These are phyloP conservation scores for Cryptus armator DNA, from an alignment of 2,888 invertebrate genomes.

Conservation along the genomic window DNA sequence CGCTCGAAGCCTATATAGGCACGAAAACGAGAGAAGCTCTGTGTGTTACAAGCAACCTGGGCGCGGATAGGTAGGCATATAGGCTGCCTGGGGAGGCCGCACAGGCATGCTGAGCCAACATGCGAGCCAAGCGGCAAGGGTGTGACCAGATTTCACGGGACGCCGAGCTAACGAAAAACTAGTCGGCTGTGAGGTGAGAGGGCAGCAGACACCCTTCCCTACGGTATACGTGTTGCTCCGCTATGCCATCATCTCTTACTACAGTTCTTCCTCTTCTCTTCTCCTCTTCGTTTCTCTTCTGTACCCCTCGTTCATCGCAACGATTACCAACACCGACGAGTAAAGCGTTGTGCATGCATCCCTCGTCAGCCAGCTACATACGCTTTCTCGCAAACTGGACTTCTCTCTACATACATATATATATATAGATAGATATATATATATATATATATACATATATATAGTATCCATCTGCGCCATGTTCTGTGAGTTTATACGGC, in stretches of 20 bases:
- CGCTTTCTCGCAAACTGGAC: conserved; percentile 53
- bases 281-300: conserved; percentile 57
- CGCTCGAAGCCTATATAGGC: conserved; percentile 42
- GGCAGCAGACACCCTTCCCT: conserved; percentile 73
- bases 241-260: conserved; percentile 42
- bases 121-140: conserved; percentile 69
- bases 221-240: conserved; percentile 7
- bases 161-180: conserved; percentile 84
- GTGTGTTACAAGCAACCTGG: not conserved
- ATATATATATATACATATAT: too few relatives aligned
- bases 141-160: conserved; percentile 83
- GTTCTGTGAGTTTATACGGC: conserved; percentile 39
- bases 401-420: conserved; percentile 30
- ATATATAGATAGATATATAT: not conserved
- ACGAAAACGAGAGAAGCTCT: conserved; percentile 56
- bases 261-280: conserved; percentile 40
- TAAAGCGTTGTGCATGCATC: conserved; percentile 45
- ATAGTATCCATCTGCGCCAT: conserved; percentile 29
- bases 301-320: conserved; percentile 56
- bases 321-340: conserved; percentile 48
- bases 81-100: conserved; percentile 51
- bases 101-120: conserved; percentile 60
- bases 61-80: conserved; percentile 27
- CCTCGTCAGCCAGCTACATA: conserved; percentile 46
- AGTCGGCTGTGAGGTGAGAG: conserved; percentile 83